These are phyloP conservation scores for Antheraea assamensis DNA, from an alignment of 2,888 invertebrate genomes.

Conservation along the genomic window DNA sequence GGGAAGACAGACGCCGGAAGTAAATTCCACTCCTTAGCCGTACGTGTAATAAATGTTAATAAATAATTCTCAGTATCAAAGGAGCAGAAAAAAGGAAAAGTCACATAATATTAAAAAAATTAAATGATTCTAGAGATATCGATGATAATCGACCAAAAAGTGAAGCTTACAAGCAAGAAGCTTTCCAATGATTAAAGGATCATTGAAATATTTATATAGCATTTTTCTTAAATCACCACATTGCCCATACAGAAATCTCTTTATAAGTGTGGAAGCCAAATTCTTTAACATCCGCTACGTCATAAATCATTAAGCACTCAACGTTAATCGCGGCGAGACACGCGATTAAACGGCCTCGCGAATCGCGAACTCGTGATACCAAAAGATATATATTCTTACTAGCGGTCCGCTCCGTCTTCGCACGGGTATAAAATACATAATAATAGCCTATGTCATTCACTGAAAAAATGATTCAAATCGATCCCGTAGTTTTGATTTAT, in stretches of 20 bases:
- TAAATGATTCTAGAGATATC: background rate
- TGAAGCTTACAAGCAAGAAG: background rate
- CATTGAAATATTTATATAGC: background rate
- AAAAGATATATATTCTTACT: conserved; percentile 41
- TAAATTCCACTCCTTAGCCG: too few species aligned
- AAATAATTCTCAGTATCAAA: background rate
- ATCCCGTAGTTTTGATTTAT: too few species aligned
- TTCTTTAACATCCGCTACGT: conserved; percentile 18
- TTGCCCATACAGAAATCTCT: background rate
- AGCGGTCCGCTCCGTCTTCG: too few species aligned
- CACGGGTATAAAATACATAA: too few species aligned
- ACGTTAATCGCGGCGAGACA: conserved; percentile 54
- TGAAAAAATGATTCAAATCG: too few species aligned
- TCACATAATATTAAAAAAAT: background rate
- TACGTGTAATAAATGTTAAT: too few species aligned
- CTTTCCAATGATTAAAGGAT: background rate
- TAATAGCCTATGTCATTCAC: too few species aligned
- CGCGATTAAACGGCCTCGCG: conserved; percentile 53
- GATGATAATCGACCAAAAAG: background rate
- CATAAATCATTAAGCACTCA: conserved; percentile 50
- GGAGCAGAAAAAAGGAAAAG: background rate
- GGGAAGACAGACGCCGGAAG: too few species aligned
- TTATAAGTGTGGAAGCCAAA: conserved; percentile 11
- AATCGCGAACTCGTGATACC: conserved; percentile 39
- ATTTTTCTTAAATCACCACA: background rate